A percentile compares a stretch with the other conserved stretches of the same genome.
These are phyloP conservation scores for Melanocharis versteri DNA, from an alignment of 2,113 vertebrate species.

Conservation along the genomic window DNA sequence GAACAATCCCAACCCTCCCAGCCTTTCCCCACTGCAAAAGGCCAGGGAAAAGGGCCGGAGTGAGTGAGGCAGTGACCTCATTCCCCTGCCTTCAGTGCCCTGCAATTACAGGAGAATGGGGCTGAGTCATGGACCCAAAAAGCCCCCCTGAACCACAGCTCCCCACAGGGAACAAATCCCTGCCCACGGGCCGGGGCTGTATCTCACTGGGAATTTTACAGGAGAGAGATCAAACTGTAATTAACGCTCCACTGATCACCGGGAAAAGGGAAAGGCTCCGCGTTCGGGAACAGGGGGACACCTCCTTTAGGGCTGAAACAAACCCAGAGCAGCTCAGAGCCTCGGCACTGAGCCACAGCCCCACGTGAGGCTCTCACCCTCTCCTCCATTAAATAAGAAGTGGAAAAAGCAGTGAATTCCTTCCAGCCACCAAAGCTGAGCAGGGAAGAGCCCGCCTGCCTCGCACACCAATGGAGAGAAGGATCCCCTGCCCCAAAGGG, in stretches of 20 bases:
- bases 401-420: neutral
- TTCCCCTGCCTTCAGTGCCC: neutral
- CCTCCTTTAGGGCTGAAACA: neutral
- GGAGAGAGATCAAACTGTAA: neutral
- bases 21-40: neutral
- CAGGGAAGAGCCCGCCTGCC: neutral
- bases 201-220: rapidly evolving
- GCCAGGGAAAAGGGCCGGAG: neutral
- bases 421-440: neutral
- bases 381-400: rapidly evolving
- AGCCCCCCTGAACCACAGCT: neutral
- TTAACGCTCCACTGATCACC: rapidly evolving
- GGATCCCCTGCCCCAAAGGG: neutral
- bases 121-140: neutral
- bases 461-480: neutral
- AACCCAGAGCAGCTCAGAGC: rapidly evolving
- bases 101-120: neutral
- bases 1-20: neutral
- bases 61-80: neutral
- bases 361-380: rapidly evolving
- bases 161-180: neutral
- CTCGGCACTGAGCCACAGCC: neutral
- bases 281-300: rapidly evolving
- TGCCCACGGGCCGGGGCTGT: rapidly evolving
- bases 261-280: neutral